Conservation (phyloP, 2,113 vertebrate genomes). For the Plectropomus leopardus region DNA sequence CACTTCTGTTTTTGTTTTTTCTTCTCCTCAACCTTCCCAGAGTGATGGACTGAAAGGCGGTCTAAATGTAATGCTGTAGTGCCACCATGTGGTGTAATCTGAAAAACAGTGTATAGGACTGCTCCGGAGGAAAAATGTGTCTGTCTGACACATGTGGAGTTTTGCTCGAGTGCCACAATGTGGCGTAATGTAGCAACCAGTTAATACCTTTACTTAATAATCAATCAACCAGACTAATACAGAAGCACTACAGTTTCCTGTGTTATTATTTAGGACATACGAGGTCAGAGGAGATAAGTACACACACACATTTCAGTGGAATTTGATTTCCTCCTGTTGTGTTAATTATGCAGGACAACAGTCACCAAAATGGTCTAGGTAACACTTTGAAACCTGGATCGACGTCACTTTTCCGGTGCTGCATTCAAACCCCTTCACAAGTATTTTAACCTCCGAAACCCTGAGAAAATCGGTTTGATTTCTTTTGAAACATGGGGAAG, state of each 20-base stretch:
- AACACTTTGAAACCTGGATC: too few species aligned
- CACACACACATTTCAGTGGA: neutral
- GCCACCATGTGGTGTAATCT: conserved; percentile 61
- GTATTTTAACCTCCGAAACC: too few species aligned
- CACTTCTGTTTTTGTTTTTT: neutral
- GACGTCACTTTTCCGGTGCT: too few species aligned
- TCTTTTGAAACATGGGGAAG: too few species aligned
- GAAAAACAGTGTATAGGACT: neutral
- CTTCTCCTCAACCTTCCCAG: neutral
- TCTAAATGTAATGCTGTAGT: conserved; percentile 8
- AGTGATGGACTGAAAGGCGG: neutral
- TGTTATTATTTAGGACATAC: neutral
- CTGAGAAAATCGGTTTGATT: too few species aligned
- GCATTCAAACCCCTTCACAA: too few species aligned
- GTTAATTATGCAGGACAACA: too few species aligned
- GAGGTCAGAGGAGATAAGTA: neutral
- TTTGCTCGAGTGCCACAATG: conserved; percentile 12
- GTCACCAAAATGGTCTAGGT: too few species aligned
- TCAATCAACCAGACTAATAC: neutral
- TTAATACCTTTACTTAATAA: neutral
- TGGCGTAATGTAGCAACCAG: neutral
- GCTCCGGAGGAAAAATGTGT: neutral
- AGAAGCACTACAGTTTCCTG: neutral
- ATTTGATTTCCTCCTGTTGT: too few species aligned
- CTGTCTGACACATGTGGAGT: neutral